A percentile compares a stretch with the other conserved stretches of the same genome.
These are phyloP conservation scores for Drosophila grimshawi DNA, from an alignment of 1,140 invertebrate species.

Conservation along the genomic window DNA sequence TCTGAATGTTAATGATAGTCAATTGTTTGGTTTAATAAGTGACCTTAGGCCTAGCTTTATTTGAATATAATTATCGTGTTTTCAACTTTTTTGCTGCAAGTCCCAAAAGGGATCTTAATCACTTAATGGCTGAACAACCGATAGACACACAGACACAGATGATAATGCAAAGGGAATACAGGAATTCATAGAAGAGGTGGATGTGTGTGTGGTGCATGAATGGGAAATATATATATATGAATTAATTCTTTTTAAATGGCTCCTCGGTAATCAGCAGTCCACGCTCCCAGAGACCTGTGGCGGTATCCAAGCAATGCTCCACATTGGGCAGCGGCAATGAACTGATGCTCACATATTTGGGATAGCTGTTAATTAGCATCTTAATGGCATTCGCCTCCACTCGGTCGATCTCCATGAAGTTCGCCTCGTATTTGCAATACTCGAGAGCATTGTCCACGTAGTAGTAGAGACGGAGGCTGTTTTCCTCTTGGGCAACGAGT, in stretches of 20 bases:
- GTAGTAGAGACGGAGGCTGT: conserved; percentile 89
- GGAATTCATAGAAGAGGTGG: too few species aligned
- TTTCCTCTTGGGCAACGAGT: background rate
- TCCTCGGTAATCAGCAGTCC: conserved; percentile 88
- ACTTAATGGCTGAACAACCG: too few species aligned
- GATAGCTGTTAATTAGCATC: conserved; percentile 90
- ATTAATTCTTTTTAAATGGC: conserved; percentile 81
- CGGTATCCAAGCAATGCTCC: conserved; percentile 87
- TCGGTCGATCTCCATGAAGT: conserved; percentile 90
- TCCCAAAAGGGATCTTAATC: too few species aligned
- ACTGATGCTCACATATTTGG: conserved; percentile 89
- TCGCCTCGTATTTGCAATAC: conserved; percentile 92
- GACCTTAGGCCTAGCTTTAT: too few species aligned
- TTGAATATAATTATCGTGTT: too few species aligned
- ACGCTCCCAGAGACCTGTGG: conserved; percentile 89
- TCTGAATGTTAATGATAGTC: too few species aligned
- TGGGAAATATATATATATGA: background rate
- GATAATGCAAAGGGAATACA: too few species aligned
- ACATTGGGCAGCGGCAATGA: conserved; percentile 88
- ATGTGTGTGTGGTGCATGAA: background rate
- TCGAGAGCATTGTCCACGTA: conserved; percentile 92
- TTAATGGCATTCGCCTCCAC: conserved; percentile 89
- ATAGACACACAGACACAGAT: too few species aligned
- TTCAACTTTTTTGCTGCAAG: too few species aligned
- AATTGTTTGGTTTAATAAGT: too few species aligned